Conservation (phyloP, 2,113 vertebrate genomes). For the Bubo scandiacus region DNA sequence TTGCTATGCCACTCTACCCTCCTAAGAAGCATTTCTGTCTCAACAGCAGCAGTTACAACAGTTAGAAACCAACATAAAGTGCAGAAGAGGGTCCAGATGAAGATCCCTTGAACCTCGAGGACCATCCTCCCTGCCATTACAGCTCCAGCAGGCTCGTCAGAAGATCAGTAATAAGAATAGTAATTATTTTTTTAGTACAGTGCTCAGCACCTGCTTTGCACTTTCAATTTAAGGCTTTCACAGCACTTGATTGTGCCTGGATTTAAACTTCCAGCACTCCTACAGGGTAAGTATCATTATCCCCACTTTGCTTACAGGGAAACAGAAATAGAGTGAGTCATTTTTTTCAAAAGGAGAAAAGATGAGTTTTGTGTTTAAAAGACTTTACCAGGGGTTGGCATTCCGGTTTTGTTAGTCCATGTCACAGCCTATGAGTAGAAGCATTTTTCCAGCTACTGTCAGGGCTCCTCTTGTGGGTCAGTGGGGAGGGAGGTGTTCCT, state of each 20-base stretch:
- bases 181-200: not conserved
- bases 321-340: not conserved
- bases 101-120: not conserved
- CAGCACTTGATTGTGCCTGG: not conserved
- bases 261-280: slow-evolving; percentile 4
- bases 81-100: not conserved
- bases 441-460: not conserved
- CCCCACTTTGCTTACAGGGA: not conserved
- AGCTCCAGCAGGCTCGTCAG: not conserved
- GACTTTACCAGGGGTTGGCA: not conserved
- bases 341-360: not conserved
- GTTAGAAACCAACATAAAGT: not conserved
- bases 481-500: not conserved
- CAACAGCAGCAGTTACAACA: not conserved
- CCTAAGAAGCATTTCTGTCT: not conserved
- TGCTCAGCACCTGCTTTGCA: not conserved
- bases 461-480: not conserved
- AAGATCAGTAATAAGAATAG: not conserved
- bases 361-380: not conserved
- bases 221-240: not conserved
- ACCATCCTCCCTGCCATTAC: not conserved
- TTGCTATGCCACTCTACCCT: not conserved
- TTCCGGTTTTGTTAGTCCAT: not conserved
- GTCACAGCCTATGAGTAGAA: not conserved
- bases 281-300: not conserved